Evolutionary conservation across 2,113 vertebrate genomes (phyloP).

Genomic region (Pseudolaguvia tuberculata): DNA sequence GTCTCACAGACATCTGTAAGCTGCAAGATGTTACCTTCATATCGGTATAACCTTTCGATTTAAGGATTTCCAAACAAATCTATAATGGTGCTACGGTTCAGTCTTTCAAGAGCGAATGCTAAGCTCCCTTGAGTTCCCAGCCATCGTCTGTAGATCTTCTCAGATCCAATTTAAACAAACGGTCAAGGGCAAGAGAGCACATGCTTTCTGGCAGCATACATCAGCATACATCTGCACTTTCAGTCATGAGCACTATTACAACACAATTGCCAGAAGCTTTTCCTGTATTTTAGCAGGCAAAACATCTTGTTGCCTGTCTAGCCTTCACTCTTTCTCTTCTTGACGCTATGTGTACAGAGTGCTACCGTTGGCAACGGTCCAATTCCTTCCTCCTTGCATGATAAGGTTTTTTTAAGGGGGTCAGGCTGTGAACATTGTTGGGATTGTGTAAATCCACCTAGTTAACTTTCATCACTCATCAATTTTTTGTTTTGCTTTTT

Average conservation of each 20-base stretch:
- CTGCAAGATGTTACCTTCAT: constrained; percentile 14
- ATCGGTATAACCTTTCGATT: constrained; percentile 14
- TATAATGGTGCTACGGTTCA: constrained; percentile 37
- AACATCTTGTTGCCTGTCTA: constrained; percentile 60
- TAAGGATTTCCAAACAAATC: constrained; percentile 28
- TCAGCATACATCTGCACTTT: constrained; percentile 53
- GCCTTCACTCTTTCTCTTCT: constrained; percentile 37
- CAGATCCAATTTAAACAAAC: constrained; percentile 43
- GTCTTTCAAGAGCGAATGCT: constrained; percentile 24
- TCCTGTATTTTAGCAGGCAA: constrained; percentile 62
- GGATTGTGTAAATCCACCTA: constrained; percentile 33
- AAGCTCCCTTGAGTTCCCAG: constrained; percentile 3
- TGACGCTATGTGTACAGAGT: constrained; percentile 43
- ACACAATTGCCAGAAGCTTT: constrained; percentile 62
- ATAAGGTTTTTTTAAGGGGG: constrained; percentile 24
- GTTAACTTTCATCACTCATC: constrained; percentile 33
- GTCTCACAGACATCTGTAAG: constrained; percentile 2
- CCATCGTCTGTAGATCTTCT: constrained; percentile 31
- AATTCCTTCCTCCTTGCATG: constrained; percentile 31
- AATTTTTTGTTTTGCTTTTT: constrained; percentile 20
- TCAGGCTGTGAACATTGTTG: constrained; percentile 18
- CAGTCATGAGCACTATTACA: constrained; percentile 56
- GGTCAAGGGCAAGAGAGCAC: constrained; percentile 50
- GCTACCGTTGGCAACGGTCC: constrained; percentile 35
- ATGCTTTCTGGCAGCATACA: constrained; percentile 46